Conservation (phyloP, 2,113 vertebrate genomes). For the Himantopus leucocephalus region DNA sequence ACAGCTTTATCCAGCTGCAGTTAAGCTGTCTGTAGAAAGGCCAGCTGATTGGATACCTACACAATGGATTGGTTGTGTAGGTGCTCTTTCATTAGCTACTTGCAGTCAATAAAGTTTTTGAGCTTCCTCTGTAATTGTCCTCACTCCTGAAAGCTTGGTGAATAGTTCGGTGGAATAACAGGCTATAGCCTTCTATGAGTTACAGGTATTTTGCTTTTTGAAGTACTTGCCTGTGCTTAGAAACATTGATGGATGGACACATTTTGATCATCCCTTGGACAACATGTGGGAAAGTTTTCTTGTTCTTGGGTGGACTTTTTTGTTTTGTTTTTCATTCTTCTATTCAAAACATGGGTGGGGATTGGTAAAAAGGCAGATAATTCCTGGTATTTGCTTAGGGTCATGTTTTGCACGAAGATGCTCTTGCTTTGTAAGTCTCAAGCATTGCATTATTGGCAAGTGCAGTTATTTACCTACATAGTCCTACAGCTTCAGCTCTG, state of each 20-base stretch:
- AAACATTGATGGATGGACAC: background rate
- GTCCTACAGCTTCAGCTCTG: background rate
- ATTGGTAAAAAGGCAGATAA: background rate
- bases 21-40: background rate
- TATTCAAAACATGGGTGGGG: background rate
- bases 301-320: background rate
- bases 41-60: background rate
- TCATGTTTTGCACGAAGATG: background rate
- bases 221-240: background rate
- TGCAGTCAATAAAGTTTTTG: background rate
- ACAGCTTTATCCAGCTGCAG: background rate
- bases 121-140: background rate
- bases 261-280: background rate
- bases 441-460: background rate
- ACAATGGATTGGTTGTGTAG: rapidly evolving
- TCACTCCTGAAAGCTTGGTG: background rate
- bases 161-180: background rate
- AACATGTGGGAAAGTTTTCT: background rate
- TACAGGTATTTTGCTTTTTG: background rate
- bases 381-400: background rate
- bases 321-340: background rate
- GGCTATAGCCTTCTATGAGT: background rate
- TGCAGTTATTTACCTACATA: background rate
- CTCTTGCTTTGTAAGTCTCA: background rate
- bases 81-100: background rate